Evolutionary conservation across 64 coral and sea anemone genomes (phyloP).

Genomic region (Hydrozoanthus tunicans): DNA sequence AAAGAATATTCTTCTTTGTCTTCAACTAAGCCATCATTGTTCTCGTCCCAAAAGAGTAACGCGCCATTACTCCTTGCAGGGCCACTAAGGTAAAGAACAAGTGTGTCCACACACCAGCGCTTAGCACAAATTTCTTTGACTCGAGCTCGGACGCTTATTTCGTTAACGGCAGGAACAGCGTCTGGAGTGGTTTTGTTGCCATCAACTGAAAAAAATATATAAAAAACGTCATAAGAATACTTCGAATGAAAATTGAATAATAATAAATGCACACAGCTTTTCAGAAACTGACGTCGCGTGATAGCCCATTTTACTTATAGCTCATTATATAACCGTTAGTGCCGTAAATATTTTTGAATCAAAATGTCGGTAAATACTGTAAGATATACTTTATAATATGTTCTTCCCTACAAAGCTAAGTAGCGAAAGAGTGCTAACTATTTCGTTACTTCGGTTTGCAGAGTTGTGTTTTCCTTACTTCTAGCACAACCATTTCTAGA

Average conservation of each 20-base stretch:
- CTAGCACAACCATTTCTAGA: too few relatives aligned
- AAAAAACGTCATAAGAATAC: background rate
- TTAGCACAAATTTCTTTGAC: constrained; percentile 71
- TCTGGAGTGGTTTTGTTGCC: constrained; percentile 53
- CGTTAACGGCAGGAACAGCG: constrained; percentile 60
- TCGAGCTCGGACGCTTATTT: constrained; percentile 55
- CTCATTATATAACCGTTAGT: too few relatives aligned
- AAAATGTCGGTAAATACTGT: too few relatives aligned
- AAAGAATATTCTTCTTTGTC: constrained; percentile 75
- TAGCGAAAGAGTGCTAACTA: too few relatives aligned
- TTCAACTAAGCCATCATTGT: constrained; percentile 74
- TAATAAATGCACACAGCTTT: background rate
- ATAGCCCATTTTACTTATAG: too few relatives aligned
- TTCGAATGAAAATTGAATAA: background rate
- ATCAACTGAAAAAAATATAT: constrained; percentile 55
- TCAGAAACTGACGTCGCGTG: too few relatives aligned
- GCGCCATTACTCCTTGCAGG: constrained; percentile 86
- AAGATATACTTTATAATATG: too few relatives aligned
- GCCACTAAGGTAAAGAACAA: constrained; percentile 85
- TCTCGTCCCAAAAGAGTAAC: constrained; percentile 87
- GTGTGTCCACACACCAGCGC: constrained; percentile 67
- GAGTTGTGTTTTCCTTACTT: too few relatives aligned
- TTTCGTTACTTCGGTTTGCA: too few relatives aligned
- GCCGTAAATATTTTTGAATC: too few relatives aligned
- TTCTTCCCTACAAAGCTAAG: too few relatives aligned